Conservation (phyloP, 1,140 invertebrate genomes). For the Whitmania pigra region DNA sequence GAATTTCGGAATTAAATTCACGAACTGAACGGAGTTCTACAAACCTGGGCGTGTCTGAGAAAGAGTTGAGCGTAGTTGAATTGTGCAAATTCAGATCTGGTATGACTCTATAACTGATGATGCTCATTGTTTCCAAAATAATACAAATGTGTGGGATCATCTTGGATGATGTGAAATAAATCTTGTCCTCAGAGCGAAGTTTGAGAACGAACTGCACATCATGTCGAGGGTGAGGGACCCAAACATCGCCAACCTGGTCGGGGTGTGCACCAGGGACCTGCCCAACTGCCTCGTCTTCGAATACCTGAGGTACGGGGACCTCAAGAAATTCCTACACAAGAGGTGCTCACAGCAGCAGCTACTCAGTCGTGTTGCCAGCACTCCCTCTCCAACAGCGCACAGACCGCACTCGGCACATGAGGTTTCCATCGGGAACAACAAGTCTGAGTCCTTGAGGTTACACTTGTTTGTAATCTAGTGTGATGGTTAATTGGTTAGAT, state of each 20-base stretch:
- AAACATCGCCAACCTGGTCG: slow-evolving; percentile 54
- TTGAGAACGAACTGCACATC: slow-evolving; percentile 74
- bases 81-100: too few relatives aligned
- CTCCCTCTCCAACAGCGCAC: background rate
- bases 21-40: too few relatives aligned
- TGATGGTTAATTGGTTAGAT: too few relatives aligned
- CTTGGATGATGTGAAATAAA: background rate
- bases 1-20: too few relatives aligned
- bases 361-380: background rate
- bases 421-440: too few relatives aligned
- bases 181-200: slow-evolving; percentile 56
- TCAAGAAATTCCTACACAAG: slow-evolving; percentile 73
- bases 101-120: too few relatives aligned
- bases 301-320: slow-evolving; percentile 76
- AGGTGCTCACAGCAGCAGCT: slow-evolving; percentile 43
- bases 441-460: too few relatives aligned
- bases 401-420: too few relatives aligned
- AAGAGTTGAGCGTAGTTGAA: too few relatives aligned
- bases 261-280: slow-evolving; percentile 66
- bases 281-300: slow-evolving; percentile 75
- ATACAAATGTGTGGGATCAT: background rate
- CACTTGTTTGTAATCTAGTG: too few relatives aligned
- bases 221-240: slow-evolving; percentile 62
- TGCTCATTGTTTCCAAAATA: background rate
- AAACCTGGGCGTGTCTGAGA: too few relatives aligned